Evolutionary conservation across 2,113 vertebrate species (phyloP).

Genomic region (Parus major): DNA sequence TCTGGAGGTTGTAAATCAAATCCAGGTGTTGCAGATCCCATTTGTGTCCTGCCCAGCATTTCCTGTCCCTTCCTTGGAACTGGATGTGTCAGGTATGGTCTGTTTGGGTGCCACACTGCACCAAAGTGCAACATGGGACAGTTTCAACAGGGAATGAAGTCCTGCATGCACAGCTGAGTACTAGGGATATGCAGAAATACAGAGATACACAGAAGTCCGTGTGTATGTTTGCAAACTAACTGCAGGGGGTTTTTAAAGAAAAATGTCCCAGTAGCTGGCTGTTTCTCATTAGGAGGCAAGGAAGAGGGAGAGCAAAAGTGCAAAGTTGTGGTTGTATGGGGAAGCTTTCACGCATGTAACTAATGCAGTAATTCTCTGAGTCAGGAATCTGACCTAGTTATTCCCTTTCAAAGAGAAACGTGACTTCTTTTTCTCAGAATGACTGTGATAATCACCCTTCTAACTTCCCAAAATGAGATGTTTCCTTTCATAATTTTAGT

Average conservation of each 20-base stretch:
- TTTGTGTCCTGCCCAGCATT: not conserved
- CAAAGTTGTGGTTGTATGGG: not conserved
- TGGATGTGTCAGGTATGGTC: not conserved
- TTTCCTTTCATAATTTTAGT: not conserved
- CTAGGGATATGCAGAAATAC: not conserved
- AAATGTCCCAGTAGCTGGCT: not conserved
- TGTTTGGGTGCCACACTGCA: fast-evolving
- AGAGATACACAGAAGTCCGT: fast-evolving
- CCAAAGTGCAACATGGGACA: too few relatives aligned
- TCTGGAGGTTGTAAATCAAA: not conserved
- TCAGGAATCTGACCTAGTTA: not conserved
- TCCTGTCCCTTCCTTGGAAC: not conserved
- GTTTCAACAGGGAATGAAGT: not conserved
- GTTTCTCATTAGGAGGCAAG: not conserved
- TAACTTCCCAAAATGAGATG: not conserved
- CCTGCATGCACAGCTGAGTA: not conserved
- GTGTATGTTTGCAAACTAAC: not conserved
- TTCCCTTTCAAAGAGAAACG: not conserved
- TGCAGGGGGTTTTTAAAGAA: not conserved
- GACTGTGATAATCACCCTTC: not conserved
- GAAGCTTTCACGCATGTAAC: not conserved
- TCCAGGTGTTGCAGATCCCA: not conserved
- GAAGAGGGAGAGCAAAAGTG: not conserved
- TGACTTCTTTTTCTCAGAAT: not conserved
- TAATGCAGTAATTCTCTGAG: not conserved